Base-by-base conservation (phyloP, 2,888 invertebrate genomes). In the Tuberolachnus salignus region DNA sequence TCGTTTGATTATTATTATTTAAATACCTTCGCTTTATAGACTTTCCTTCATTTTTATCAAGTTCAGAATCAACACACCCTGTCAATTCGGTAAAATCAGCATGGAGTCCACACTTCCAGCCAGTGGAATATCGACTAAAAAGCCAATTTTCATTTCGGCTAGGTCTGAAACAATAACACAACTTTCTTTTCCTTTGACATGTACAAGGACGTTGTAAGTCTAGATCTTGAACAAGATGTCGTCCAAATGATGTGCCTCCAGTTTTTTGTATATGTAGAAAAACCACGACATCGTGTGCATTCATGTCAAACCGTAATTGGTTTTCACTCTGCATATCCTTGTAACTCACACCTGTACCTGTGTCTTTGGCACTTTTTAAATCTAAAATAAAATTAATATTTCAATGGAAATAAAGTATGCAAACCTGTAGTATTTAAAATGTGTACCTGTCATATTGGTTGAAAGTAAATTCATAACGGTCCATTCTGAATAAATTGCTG, bases 181-280 rank as follows among this genome's bases (percentile, higher is more conserved):
- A 90, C 87, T 96, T 97, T 83, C 93, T 89, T 83, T 92, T 91
- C 82, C 92, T 89, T 85, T 94, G 94, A 87, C 98, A 98, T 84
- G 93, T 92, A 87, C 98, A 98, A 59, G 97, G 97, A 84, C 94
- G 90, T 88, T 95, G 91, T 81, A 94, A 87, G 87, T 97, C 95
- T 84, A 98, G 89, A 88, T 98, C 95, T 87, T 94, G 92, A 80
- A 98, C 98, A 83, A 99, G 89, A 87, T 98, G 97, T 85, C 94
- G 92, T 75, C 98, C 99, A 86, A 99, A 98, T 10, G 95, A 92
- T 57, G 98, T 98, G 44, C 99, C 99, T 78, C 98, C 98, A 73
- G 98, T 99, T 88, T 99, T 99, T 87, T 99, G 99, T 86, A 99
- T 98, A 86, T 99, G 98, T 83, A 99, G 88, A 89, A 99, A 91